Evolutionary conservation across 2,888 invertebrate species (phyloP).

Genomic region (Bedellia somnulentella): DNA sequence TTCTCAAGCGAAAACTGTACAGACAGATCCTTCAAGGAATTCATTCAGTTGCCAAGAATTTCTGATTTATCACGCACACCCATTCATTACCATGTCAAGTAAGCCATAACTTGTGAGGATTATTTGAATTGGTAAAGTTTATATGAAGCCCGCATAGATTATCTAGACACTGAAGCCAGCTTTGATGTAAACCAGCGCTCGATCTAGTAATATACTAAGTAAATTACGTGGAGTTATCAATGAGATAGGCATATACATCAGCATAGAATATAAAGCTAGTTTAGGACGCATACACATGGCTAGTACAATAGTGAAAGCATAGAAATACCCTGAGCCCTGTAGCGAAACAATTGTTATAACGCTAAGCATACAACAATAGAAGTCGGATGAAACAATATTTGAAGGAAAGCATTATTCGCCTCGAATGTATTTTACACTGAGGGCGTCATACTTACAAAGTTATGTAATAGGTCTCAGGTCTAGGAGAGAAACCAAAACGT

Average conservation of each 20-base stretch:
- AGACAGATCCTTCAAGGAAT: too few species aligned
- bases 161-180: constrained; percentile 61
- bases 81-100: too few species aligned
- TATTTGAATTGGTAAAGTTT: too few species aligned
- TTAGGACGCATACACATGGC: constrained; percentile 53
- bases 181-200: constrained; percentile 52
- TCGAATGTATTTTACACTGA: constrained; percentile 39
- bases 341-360: constrained; percentile 51
- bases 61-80: too few species aligned
- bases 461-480: too few species aligned
- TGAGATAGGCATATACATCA: constrained; percentile 55
- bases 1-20: too few species aligned
- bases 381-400: constrained; percentile 47
- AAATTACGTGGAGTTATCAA: constrained; percentile 45
- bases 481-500: constrained; percentile 31
- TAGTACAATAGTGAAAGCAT: constrained; percentile 60
- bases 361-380: constrained; percentile 59
- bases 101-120: too few species aligned
- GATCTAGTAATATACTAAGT: constrained; percentile 36
- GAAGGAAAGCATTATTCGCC: constrained; percentile 52
- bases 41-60: too few species aligned
- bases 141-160: constrained; percentile 58
- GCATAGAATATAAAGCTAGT: constrained; percentile 59
- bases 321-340: constrained; percentile 58
- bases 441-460: constrained; percentile 51